A percentile compares a stretch with the other conserved stretches of the same genome.
These are phyloP conservation scores for Phortica magna DNA, from an alignment of 2,888 invertebrate genomes.

Conservation along the genomic window DNA sequence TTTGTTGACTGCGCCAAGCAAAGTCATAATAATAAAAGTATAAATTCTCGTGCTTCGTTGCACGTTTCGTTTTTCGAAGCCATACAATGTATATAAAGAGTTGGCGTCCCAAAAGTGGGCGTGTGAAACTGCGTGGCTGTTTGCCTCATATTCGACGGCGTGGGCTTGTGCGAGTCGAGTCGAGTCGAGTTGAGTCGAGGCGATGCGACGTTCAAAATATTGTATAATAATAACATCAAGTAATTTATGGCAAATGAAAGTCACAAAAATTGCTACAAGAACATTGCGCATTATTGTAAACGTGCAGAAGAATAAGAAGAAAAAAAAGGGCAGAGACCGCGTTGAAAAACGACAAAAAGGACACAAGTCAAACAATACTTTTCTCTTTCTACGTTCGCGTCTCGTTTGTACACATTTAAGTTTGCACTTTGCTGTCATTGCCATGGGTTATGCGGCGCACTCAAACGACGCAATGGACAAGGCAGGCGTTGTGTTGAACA, in stretches of 20 bases:
- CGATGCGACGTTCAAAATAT: conserved; percentile 44
- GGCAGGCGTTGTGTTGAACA: not conserved
- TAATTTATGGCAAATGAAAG: conserved; percentile 72
- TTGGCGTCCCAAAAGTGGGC: not conserved
- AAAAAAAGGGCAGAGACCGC: conserved; percentile 8
- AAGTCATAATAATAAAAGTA: conserved; percentile 12
- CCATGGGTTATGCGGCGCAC: not conserved
- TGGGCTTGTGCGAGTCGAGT: not conserved
- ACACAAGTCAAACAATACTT: not conserved
- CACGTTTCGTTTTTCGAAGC: not conserved
- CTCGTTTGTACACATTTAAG: not conserved
- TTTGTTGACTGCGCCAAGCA: not conserved
- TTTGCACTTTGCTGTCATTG: not conserved
- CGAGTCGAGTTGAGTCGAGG: no score
- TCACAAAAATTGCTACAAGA: conserved; percentile 63
- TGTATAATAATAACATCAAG: conserved; percentile 71
- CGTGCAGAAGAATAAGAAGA: not conserved
- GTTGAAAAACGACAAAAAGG: not conserved
- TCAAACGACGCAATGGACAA: not conserved
- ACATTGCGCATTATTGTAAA: conserved; percentile 1
- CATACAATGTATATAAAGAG: not conserved
- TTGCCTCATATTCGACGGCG: not conserved
- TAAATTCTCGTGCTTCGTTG: not conserved
- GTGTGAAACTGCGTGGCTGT: not conserved
- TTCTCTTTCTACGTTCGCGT: not conserved